Base-by-base conservation (phyloP, 23 tunicate genomes). In the Ciona savignyi region DNA sequence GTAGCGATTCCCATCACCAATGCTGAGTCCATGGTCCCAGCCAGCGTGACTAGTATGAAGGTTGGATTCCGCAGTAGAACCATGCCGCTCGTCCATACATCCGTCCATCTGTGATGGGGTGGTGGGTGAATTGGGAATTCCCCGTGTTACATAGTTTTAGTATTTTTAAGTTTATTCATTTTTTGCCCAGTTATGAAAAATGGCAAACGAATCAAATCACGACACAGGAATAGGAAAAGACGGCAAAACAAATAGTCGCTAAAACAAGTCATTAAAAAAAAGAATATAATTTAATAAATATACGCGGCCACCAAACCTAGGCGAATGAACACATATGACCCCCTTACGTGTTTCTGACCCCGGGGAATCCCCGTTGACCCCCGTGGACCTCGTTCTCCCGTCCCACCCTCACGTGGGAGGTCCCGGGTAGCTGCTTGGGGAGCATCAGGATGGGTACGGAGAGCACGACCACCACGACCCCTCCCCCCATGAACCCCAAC, bases 381-480 rank as follows among this genome's bases (percentile, higher is more conserved):
- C 70, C 78, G 63, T 87, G 95, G 83, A 87, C 62, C 80, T 87
- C 95, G 19, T 32, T 51, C 65, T 87, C 95, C 34, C 95, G 62
- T 34, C 76, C 65, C 29, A 76, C 48, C 35, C 86, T 65, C 32
- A 70, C 33, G 9, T 72, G 65, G 22, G 80, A 78, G 11, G 95
- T 81, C 31, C 74, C 70, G 29, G 95, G 95, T 21, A 87, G 75
- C 32, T 70, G 83, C 31, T 76, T 70, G 35, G 95, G 95, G 65
- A 75, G 69, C 28, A 87, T 66, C 24, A 81, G 68, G 23, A 87
- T 81, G 23, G 95, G 95, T 63, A 87, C 32, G 56, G 83, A 70
- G 23, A 76, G 48, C 48, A 81, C 49, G 3, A 87, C 63, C 9
- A 71, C 24, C 0, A 81, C 28, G 33, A 76, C 63, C 29, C 87